Conservation (phyloP, 2,888 invertebrate genomes). For the Yponomeuta cagnagella region DNA sequence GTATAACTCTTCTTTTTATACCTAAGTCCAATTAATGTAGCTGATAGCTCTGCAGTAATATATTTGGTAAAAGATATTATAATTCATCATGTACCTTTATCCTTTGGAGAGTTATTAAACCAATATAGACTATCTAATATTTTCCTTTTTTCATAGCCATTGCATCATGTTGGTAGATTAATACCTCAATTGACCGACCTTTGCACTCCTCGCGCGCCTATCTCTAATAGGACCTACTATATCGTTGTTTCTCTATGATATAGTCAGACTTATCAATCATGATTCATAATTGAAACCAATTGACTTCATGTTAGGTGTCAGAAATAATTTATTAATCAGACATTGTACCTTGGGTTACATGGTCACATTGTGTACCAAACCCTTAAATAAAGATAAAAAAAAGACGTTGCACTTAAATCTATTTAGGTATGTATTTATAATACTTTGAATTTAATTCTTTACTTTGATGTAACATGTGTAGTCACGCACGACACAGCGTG, state of each 20-base stretch:
- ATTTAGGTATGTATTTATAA: not conserved
- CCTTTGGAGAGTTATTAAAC: not conserved
- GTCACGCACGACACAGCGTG: no score
- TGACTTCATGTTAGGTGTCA: not conserved
- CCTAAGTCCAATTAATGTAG: conserved; percentile 3
- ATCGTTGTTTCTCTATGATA: no score
- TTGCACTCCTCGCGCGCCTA: not conserved
- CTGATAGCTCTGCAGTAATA: not conserved
- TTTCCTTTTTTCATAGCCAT: not conserved
- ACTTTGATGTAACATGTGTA: not conserved
- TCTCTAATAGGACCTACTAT: not conserved
- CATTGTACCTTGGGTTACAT: not conserved
- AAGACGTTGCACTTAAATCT: not conserved
- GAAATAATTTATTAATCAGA: not conserved
- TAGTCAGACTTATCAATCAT: not conserved
- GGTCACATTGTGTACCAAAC: no score
- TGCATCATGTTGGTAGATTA: not conserved
- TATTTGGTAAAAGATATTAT: not conserved
- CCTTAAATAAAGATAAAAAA: no score
- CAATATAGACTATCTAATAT: not conserved
- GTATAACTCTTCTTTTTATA: conserved; percentile 10
- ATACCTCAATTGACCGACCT: not conserved
- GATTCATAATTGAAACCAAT: not conserved
- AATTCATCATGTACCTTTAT: not conserved
- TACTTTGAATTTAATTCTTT: not conserved